Percentiles rank a stretch among this genome's conserved stretches.
phyloP scores from a whole-genome alignment of 2,888 invertebrate genomes.

The Drosophila histrio region DNA sequence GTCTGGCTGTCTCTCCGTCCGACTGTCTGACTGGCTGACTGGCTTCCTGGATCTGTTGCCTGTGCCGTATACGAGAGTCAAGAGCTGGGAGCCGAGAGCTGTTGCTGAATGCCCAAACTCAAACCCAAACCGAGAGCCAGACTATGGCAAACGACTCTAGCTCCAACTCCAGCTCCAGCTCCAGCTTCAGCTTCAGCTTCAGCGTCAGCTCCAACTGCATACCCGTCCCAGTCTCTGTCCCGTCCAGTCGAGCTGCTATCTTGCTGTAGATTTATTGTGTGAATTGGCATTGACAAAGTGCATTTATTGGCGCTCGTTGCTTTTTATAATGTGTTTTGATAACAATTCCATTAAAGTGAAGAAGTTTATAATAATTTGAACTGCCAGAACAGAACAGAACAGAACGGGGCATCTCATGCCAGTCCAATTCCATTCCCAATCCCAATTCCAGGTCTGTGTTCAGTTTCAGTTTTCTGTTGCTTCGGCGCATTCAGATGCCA shows the following conservation, averaged over 20 bases:
- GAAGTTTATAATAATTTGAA: slow-evolving; percentile 81
- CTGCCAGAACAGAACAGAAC: slow-evolving; percentile 40
- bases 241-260: slow-evolving; percentile 67
- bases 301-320: slow-evolving; percentile 76
- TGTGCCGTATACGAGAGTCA: neutral
- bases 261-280: slow-evolving; percentile 82
- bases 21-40: slow-evolving; percentile 48
- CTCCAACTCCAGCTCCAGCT: neutral
- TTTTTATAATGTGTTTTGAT: slow-evolving; percentile 77
- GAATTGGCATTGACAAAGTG: slow-evolving; percentile 83
- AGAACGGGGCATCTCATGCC: neutral
- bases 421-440: neutral
- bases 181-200: neutral
- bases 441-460: slow-evolving; percentile 11
- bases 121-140: neutral
- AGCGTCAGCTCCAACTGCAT: neutral
- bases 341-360: slow-evolving; percentile 82
- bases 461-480: slow-evolving; percentile 40
- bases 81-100: slow-evolving; percentile 1
- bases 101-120: slow-evolving; percentile 3
- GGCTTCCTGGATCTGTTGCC: slow-evolving; percentile 60
- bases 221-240: slow-evolving; percentile 9
- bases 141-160: neutral
- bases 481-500: slow-evolving; percentile 57
- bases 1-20: slow-evolving; percentile 45